A percentile compares a stretch with the other conserved stretches of the same genome.
Conservation (phyloP, 2,113 vertebrate genomes). For the Aleadryas rufinucha region DNA sequence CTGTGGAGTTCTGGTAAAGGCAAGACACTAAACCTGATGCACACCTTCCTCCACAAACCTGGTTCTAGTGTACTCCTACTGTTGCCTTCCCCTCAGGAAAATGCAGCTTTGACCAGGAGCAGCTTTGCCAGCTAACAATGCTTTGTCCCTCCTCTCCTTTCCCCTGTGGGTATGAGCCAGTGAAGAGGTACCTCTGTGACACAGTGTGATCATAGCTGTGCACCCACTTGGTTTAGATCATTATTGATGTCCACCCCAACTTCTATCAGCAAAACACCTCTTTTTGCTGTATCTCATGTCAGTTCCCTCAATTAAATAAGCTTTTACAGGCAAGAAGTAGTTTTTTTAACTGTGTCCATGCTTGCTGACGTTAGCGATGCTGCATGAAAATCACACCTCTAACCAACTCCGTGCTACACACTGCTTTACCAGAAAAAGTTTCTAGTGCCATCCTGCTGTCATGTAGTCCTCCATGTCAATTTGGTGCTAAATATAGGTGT, state of each 20-base stretch:
- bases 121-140: background rate
- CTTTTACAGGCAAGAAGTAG: background rate
- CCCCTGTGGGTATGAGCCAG: fast-evolving
- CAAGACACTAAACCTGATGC: background rate
- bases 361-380: background rate
- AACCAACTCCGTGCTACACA: background rate
- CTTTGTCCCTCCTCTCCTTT: background rate
- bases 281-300: background rate
- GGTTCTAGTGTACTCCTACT: background rate
- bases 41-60: background rate
- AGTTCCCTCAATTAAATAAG: background rate
- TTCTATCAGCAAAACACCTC: background rate
- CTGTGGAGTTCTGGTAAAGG: background rate
- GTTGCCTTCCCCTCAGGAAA: background rate
- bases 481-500: slow-evolving; percentile 48
- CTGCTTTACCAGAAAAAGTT: slow-evolving; percentile 29
- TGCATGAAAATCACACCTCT: slow-evolving; percentile 35
- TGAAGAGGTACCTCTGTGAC: background rate
- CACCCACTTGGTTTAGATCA: background rate
- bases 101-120: background rate
- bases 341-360: background rate
- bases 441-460: background rate
- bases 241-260: background rate
- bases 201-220: background rate
- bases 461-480: slow-evolving; percentile 8